Conservation (phyloP, 2,113 vertebrate genomes). For the Trogon melanurus region DNA sequence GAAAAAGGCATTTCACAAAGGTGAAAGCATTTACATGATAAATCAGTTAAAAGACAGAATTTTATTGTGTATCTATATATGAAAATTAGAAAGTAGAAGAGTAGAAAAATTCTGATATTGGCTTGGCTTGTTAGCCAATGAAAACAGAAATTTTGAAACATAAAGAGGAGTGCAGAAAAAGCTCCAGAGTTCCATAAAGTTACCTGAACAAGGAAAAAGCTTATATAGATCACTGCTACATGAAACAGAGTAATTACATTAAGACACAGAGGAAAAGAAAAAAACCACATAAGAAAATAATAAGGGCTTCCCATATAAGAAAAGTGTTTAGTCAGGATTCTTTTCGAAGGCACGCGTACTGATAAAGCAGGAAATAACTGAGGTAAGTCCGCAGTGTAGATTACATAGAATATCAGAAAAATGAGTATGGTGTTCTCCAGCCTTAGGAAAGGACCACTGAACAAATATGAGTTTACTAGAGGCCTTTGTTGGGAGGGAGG, state of each 20-base stretch:
- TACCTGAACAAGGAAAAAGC: background rate
- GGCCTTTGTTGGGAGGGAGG: background rate
- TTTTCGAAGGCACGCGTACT: background rate
- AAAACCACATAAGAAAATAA: background rate
- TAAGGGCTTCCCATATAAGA: background rate
- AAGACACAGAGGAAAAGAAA: background rate
- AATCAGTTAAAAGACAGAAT: background rate
- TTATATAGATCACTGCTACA: background rate
- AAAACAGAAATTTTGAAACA: background rate
- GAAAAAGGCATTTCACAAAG: background rate
- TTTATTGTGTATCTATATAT: background rate
- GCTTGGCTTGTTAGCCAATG: background rate
- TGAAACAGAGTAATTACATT: background rate
- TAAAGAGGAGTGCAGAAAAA: background rate
- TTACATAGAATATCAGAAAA: background rate
- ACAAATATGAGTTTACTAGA: background rate
- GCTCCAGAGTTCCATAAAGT: background rate
- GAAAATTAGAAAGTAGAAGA: background rate
- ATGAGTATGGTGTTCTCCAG: background rate
- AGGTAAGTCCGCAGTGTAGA: background rate
- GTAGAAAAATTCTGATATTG: background rate
- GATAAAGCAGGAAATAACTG: background rate
- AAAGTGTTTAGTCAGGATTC: background rate
- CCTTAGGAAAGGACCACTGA: background rate
- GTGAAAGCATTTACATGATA: background rate